A percentile compares a stretch with the other conserved stretches of the same genome.
These are phyloP conservation scores for Actias luna DNA, from an alignment of 2,888 invertebrate species.

Conservation along the genomic window DNA sequence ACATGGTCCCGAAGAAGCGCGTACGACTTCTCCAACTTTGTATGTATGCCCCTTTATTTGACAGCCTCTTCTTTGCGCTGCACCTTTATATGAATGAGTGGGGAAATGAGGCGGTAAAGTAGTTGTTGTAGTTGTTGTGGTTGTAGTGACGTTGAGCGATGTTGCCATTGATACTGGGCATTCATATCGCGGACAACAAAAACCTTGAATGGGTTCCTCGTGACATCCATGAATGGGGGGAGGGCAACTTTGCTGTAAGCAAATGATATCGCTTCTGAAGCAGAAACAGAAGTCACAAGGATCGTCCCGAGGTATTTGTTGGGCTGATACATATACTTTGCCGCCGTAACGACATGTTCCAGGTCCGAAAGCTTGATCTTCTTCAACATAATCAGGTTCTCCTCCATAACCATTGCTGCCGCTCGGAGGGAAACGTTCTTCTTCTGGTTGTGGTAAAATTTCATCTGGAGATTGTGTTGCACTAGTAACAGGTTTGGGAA, in stretches of 20 bases:
- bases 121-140: constrained; percentile 92
- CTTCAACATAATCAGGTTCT: constrained; percentile 88
- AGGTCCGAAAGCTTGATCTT: constrained; percentile 91
- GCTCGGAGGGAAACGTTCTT: constrained; percentile 57
- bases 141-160: constrained; percentile 91
- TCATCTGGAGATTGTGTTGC: constrained; percentile 62
- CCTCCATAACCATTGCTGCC: constrained; percentile 71
- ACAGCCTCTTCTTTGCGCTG: constrained; percentile 89
- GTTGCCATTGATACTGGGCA: constrained; percentile 95
- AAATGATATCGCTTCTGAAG: constrained; percentile 97
- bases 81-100: constrained; percentile 89
- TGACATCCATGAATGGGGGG: constrained; percentile 96
- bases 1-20: constrained; percentile 94
- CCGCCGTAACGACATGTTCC: constrained; percentile 96
- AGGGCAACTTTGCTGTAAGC: constrained; percentile 96
- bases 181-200: constrained; percentile 97
- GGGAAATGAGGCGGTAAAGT: constrained; percentile 92
- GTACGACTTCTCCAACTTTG: constrained; percentile 91
- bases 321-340: constrained; percentile 95
- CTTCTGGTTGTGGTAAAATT: constrained; percentile 56
- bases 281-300: constrained; percentile 98
- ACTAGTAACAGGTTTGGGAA: constrained; percentile 51
- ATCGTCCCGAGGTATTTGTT: constrained; percentile 96
- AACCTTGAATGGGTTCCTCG: constrained; percentile 95
- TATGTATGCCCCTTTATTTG: constrained; percentile 93